Base-by-base conservation (phyloP, 1,140 invertebrate species). In the Holotrichia oblita region DNA sequence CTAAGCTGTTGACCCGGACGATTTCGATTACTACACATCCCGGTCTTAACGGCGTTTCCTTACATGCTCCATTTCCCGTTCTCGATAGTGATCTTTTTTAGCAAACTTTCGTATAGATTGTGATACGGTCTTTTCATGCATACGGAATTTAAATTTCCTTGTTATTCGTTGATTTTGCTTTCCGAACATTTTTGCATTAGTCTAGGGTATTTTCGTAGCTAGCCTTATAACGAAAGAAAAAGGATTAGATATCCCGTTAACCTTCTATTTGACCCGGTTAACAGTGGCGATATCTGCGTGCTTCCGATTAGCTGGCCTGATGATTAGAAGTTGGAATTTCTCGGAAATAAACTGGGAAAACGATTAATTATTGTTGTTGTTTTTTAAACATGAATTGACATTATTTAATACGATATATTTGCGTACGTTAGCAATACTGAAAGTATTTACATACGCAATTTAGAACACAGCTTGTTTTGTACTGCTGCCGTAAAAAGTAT, bases 71-170 rank as follows among this genome's bases (percentile, higher is more conserved):
- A n/a, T 48, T n/a, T 17, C 6, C 14, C 14, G 2, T 69, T 10
- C 3, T 24, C 14, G 61, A 69, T 69, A 27, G 61, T 8, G 22
- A 64, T 64, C 61, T 64, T 20, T 24, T 7, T 14, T 4, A 24
- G 20, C 3, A 69, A 34, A 34, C 3, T 4, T 27, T 69, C 61
- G 61, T 20, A 22, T 69, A 22, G 61, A 69, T 34, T 34, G 61
- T 69, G 24, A 69, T 22, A 69, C 61, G 61, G 14, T 69, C 20
- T 69, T 69, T 69, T 69, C 61, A 27, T 69, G 61, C 61, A 69
- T 69, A 34, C 22, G 22, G 61, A 69, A 69, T 69, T 69, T 69
- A 69, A 27, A 69, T 69, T 69, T 69, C 61, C 61, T 69, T 20
- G 61, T 27, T 69, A 69, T 22, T 69, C 61, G 61, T 69, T 27